These are phyloP conservation scores for Cantharis lateralis DNA, from an alignment of 2,888 invertebrate genomes.

Conservation along the genomic window DNA sequence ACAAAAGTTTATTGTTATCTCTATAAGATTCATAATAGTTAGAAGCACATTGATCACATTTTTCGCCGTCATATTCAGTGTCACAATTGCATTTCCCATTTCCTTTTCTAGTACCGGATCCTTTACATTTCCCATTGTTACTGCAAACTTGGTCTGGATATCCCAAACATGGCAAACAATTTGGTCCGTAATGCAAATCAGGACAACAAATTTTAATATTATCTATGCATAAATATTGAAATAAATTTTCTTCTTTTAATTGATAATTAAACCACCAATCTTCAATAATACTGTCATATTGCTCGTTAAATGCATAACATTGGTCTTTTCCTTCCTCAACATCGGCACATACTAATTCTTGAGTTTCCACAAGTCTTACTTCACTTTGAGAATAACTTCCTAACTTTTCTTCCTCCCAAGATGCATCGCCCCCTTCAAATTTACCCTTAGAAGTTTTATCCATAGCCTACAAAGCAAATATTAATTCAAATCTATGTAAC, in stretches of 20 bases:
- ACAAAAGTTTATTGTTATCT: slow-evolving; percentile 74
- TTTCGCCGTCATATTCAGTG: slow-evolving; percentile 75
- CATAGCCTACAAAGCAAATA: slow-evolving; percentile 64
- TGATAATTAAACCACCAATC: slow-evolving; percentile 85
- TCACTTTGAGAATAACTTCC: slow-evolving; percentile 85
- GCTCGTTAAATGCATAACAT: slow-evolving; percentile 84
- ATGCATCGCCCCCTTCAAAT: slow-evolving; percentile 91
- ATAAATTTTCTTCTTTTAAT: slow-evolving; percentile 59
- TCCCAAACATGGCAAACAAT: slow-evolving; percentile 81
- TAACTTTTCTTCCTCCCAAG: slow-evolving; percentile 90
- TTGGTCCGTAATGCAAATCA: slow-evolving; percentile 77
- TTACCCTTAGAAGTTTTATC: slow-evolving; percentile 83
- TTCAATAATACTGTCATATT: slow-evolving; percentile 80
- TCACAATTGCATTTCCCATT: slow-evolving; percentile 90
- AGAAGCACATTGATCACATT: slow-evolving; percentile 78
- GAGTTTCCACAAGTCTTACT: slow-evolving; percentile 87
- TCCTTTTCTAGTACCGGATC: slow-evolving; percentile 90
- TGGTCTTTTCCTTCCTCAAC: slow-evolving; percentile 72
- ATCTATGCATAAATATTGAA: slow-evolving; percentile 79
- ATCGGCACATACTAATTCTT: slow-evolving; percentile 84
- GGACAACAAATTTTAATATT: slow-evolving; percentile 83
- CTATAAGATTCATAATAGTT: slow-evolving; percentile 75
- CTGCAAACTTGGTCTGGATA: slow-evolving; percentile 75
- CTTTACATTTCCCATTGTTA: slow-evolving; percentile 77
- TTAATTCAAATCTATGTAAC: not conserved